Conservation (phyloP, 2,888 invertebrate genomes). For the Cephus runcator region DNA sequence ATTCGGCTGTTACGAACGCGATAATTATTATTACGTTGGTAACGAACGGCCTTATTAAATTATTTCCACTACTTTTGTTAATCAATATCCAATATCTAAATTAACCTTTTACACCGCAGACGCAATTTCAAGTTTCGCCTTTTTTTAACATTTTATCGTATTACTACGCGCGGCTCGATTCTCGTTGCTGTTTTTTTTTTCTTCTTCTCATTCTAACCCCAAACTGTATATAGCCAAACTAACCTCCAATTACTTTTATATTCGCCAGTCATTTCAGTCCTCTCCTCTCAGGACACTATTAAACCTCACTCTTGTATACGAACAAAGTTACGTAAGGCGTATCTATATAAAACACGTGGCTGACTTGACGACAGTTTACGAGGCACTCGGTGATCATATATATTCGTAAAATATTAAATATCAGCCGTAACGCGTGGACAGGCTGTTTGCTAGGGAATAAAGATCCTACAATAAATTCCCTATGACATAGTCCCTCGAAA, state of each 20-base stretch:
- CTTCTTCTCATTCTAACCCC: background rate
- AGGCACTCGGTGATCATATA: background rate
- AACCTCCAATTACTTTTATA: background rate
- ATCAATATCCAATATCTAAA: background rate
- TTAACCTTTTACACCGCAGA: background rate
- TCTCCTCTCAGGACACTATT: background rate
- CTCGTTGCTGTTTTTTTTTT: background rate
- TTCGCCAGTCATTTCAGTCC: background rate
- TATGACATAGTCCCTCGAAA: background rate
- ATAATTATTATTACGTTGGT: background rate
- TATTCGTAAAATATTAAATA: slow-evolving; percentile 2
- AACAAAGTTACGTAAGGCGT: background rate
- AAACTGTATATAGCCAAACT: background rate
- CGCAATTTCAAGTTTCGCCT: background rate
- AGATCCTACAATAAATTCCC: background rate
- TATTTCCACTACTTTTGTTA: background rate
- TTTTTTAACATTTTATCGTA: background rate
- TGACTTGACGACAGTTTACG: background rate
- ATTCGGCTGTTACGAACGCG: background rate
- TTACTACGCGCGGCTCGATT: background rate
- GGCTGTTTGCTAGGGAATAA: background rate
- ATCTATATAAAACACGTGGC: background rate
- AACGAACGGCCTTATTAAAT: background rate
- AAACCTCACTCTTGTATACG: background rate
- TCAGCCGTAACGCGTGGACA: background rate